A percentile compares a stretch with the other conserved stretches of the same genome.
Conservation (phyloP, 2,113 vertebrate genomes). For the Apteryx mantelli region DNA sequence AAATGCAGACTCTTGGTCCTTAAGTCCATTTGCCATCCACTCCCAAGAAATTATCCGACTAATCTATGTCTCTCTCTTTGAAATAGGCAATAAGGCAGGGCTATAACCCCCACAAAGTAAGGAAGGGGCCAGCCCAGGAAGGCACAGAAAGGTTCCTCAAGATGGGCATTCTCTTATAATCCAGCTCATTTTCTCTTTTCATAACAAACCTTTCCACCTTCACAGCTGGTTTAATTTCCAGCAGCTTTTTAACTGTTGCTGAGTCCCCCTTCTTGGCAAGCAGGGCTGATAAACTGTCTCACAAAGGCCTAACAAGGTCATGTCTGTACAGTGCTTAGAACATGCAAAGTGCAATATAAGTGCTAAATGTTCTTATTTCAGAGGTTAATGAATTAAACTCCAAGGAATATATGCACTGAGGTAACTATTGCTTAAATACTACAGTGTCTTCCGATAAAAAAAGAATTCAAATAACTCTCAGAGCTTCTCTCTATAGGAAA, state of each 20-base stretch:
- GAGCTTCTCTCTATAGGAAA: not conserved
- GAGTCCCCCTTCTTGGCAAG: not conserved
- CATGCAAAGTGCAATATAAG: slow-evolving; percentile 44
- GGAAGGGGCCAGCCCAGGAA: not conserved
- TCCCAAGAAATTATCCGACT: not conserved
- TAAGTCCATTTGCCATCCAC: not conserved
- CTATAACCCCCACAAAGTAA: not conserved
- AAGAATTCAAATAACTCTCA: not conserved
- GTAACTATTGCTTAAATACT: slow-evolving; percentile 38
- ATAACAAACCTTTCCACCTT: not conserved
- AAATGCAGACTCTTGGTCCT: not conserved
- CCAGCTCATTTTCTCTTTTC: not conserved
- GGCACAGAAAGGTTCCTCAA: slow-evolving; percentile 19
- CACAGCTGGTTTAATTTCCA: not conserved
- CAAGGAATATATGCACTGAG: not conserved
- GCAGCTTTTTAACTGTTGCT: not conserved
- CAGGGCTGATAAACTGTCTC: not conserved
- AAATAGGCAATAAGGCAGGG: not conserved
- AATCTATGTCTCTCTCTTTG: not conserved
- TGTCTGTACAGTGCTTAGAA: slow-evolving; percentile 23
- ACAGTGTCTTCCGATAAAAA: not conserved
- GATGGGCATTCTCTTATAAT: not conserved
- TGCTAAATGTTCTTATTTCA: slow-evolving; percentile 30
- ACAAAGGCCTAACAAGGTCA: slow-evolving; percentile 4
- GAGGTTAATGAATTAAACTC: slow-evolving; percentile 30